Base-by-base conservation (phyloP, 2,797 vertebrate species). In the Xerus rutilus region DNA sequence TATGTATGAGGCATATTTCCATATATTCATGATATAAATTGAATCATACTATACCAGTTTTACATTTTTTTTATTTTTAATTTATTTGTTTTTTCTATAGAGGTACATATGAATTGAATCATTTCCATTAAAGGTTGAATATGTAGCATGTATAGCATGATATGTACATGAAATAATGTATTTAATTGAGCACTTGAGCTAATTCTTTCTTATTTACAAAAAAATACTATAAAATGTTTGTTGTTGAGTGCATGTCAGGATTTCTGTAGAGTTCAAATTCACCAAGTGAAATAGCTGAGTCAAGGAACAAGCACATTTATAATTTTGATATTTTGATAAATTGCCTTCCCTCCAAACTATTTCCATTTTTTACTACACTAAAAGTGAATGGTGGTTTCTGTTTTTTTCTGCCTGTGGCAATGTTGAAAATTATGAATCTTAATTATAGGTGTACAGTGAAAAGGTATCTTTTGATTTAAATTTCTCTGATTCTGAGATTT, bases 251-350 rank as follows among this genome's bases (percentile, higher is more conserved):
- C 11, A 21, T 39, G 32, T 84, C 9, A 57, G 12, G 7, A 57
- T 76, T 74, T 94, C 39, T 81, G 21, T 74, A n/a, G 28, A 59
- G 57, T 59, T 59, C 57, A 59, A 39, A 8, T 49, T 77, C 7
- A n/a, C 32, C 30, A 89, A 89, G 30, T 90, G 43, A 15, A 77
- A 45, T 43, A 49, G 35, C 39, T 81, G 17, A 49, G 15, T 76
- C 21, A 43, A 81, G 67, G 45, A 57, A 62, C 39, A 67, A 25
- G 7, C 23, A 81, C 20, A n/a, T 57, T 95, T 69, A 67, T 54
- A 65, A 86, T 59, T 85, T 81, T 86, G 25, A 30, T 35, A 67
- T 74, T 93, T 86, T 86, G 54, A 49, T 78, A 54, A 91, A 49
- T 88, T 65, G 21, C 28, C 43, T 59, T 73, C 47, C 23, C 35